Evolutionary conservation across 1,140 invertebrate species (phyloP), one percentile per base, ranked within the genome.

Genomic region (Cotesia typhae): DNA sequence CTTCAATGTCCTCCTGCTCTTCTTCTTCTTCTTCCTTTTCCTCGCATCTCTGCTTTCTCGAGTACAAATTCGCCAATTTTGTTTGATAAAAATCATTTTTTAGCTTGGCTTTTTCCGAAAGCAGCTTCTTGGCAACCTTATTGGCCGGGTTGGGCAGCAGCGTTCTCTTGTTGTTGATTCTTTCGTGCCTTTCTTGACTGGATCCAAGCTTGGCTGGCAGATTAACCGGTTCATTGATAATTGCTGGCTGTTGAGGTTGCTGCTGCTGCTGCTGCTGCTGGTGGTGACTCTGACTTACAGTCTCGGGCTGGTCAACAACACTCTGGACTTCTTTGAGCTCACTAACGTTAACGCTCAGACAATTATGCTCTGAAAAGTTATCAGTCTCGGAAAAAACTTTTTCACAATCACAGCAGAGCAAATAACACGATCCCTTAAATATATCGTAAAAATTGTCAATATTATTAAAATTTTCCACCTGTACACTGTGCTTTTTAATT

Each of bases 351-450:
- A 17, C 17, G 17, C 17, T 17, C 17, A 85, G 83, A 83, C 93
- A 94, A 78, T 89, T 89, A 78, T 94, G 93, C 78, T 91, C 88
- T 68, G 90, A 91, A 85, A 93, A 94, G 78, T 92, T 89, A 79
- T 93, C 91, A 73, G 89, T 89, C 76, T 93, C 91, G 55, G 88
- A 89, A 79, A 93, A 94, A 5, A 92, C 89, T 77, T 91, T 90
- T 82, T 93, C 92, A 87, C 94, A 94, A 38, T 88, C 90, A 88
- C 92, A 93, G 82, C 93, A 95, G 83, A 93, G 90, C 74, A 94
- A 83, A 86, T 91, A 93, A 82, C 92, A 91, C 0, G 90, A 90
- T 55, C 91, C 91, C 77, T 88, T 90, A 75, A 90, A 91, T 36
- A 87, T 84, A 77, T 88, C 89, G 75, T 89, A 89, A 83, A 92